phyloP scores from a whole-genome alignment of 2,888 invertebrate genomes.

The Sphinx pinastri region DNA sequence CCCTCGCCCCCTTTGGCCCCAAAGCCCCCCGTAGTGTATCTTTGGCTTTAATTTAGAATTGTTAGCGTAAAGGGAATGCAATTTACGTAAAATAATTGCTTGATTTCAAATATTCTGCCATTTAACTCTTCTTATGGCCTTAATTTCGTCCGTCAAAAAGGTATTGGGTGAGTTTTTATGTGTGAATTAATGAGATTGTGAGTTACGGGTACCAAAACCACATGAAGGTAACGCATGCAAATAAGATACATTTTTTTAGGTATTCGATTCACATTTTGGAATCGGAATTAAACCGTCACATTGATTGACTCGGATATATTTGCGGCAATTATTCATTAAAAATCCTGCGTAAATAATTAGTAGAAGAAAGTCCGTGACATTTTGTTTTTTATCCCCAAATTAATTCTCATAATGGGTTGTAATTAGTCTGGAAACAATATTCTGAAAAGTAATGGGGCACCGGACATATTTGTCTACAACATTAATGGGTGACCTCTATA shows the following conservation, averaged over 20 bases:
- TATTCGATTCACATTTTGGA: neutral
- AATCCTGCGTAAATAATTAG: too few relatives aligned
- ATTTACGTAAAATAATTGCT: slow-evolving; percentile 83
- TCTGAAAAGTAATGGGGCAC: too few relatives aligned
- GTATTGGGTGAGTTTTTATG: slow-evolving; percentile 35
- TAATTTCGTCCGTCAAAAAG: slow-evolving; percentile 66
- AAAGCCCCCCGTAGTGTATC: slow-evolving; percentile 64
- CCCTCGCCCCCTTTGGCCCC: slow-evolving; percentile 33
- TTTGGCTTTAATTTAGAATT: slow-evolving; percentile 82
- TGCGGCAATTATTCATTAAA: too few relatives aligned
- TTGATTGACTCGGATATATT: too few relatives aligned
- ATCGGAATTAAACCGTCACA: too few relatives aligned
- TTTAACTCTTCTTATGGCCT: slow-evolving; percentile 52
- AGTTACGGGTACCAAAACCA: neutral
- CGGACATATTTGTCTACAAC: too few relatives aligned
- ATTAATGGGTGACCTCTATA: too few relatives aligned
- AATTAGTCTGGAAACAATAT: too few relatives aligned
- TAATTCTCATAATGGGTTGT: too few relatives aligned
- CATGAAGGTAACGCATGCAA: neutral
- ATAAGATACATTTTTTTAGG: neutral
- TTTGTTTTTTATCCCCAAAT: too few relatives aligned
- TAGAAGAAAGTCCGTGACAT: too few relatives aligned
- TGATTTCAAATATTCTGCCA: slow-evolving; percentile 72
- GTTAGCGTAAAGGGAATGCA: slow-evolving; percentile 81
- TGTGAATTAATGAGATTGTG: slow-evolving; percentile 15